Percentiles rank a stretch among this genome's conserved stretches.
These are phyloP conservation scores for Pristis pectinata DNA, from an alignment of 2,797 vertebrate species.

Conservation along the genomic window DNA sequence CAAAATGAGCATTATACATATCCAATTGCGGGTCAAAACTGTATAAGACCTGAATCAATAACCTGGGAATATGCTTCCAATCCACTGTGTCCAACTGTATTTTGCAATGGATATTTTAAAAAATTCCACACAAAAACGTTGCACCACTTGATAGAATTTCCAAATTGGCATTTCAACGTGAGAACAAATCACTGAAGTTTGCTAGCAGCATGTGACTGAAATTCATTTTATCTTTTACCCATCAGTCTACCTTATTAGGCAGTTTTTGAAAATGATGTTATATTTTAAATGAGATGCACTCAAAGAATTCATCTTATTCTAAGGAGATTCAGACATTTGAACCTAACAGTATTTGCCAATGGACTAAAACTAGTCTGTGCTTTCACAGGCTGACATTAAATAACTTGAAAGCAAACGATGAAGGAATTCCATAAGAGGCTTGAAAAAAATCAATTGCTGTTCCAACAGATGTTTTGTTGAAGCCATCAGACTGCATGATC, in stretches of 20 bases:
- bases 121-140: no score
- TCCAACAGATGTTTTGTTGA: slow-evolving; percentile 30
- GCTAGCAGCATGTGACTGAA: background rate
- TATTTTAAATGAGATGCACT: background rate
- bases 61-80: no score
- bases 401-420: background rate
- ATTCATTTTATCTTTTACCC: background rate
- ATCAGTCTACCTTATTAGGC: no score
- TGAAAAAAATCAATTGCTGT: slow-evolving; percentile 34
- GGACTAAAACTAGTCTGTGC: background rate
- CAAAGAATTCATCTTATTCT: background rate
- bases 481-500: slow-evolving; percentile 34
- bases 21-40: no score
- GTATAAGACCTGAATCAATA: no score
- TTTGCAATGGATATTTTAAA: no score
- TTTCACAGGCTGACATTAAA: background rate
- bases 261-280: background rate
- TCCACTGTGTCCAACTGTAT: no score
- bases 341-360: background rate
- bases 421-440: slow-evolving; percentile 20
- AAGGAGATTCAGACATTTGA: background rate
- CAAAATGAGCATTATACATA: no score
- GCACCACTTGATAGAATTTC: no score
- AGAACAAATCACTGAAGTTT: background rate
- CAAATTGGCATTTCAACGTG: background rate